Percentiles rank a stretch among this genome's conserved stretches.
These are phyloP conservation scores for Rhopalosiphum nymphaeae DNA, from an alignment of 2,888 invertebrate genomes.

Conservation along the genomic window DNA sequence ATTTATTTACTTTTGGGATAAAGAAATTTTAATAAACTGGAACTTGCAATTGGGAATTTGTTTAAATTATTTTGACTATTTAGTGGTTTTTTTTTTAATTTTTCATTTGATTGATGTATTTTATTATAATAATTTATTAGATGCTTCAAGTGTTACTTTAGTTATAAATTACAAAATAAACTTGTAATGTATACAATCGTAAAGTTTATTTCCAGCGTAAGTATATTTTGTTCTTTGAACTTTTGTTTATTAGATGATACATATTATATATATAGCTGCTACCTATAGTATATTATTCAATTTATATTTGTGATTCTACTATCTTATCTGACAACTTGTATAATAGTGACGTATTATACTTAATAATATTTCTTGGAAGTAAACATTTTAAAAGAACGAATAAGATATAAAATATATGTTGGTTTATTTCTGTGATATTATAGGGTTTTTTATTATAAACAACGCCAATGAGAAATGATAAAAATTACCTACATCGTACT, in stretches of 20 bases:
- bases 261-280: neutral
- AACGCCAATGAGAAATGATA: neutral
- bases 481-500: neutral
- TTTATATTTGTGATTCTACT: neutral
- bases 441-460: neutral
- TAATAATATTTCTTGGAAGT: neutral
- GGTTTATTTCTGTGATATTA: neutral
- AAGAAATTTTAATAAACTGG: neutral
- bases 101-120: neutral
- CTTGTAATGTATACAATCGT: neutral
- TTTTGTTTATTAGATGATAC: neutral
- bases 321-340: neutral
- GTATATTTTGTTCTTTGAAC: neutral
- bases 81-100: neutral
- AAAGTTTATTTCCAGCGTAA: neutral
- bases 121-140: neutral
- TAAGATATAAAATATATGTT: neutral
- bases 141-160: neutral
- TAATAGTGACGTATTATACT: neutral
- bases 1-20: neutral
- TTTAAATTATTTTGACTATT: neutral
- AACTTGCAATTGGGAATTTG: neutral
- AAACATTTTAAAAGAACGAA: neutral
- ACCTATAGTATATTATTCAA: neutral
- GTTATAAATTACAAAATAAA: neutral